These are phyloP conservation scores for Odocoileus virginianus DNA, from an alignment of 2,113 vertebrate genomes.

Conservation along the genomic window DNA sequence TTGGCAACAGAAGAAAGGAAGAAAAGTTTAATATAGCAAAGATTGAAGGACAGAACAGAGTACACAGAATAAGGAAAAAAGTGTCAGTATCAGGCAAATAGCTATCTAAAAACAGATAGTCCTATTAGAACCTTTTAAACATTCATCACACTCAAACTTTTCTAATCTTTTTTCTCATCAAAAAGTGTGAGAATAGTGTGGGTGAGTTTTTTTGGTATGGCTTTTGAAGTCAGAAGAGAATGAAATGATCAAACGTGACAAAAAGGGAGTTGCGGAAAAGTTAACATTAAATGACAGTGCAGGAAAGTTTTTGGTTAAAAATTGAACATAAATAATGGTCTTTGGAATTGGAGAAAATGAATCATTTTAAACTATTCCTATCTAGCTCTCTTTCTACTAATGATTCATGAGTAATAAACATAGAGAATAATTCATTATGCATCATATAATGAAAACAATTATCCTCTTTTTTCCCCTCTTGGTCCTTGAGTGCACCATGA, in stretches of 20 bases:
- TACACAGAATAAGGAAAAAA: background rate
- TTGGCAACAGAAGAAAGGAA: background rate
- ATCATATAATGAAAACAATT: slow-evolving; percentile 60
- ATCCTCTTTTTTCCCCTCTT: slow-evolving; percentile 65
- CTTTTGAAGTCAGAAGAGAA: slow-evolving; percentile 27
- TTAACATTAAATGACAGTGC: background rate
- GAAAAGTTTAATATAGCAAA: accelerated
- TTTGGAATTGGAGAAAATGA: slow-evolving; percentile 1
- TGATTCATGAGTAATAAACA: slow-evolving; percentile 39
- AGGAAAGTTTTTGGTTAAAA: slow-evolving; percentile 12
- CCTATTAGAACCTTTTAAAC: background rate
- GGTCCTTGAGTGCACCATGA: slow-evolving; percentile 44
- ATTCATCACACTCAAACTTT: background rate
- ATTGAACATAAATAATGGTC: background rate
- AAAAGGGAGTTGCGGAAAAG: background rate
- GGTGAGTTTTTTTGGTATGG: background rate
- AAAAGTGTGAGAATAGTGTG: background rate
- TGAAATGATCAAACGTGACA: background rate
- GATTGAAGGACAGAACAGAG: background rate
- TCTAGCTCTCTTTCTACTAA: background rate
- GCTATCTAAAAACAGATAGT: slow-evolving; percentile 3
- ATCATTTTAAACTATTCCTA: background rate
- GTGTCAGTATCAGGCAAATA: background rate
- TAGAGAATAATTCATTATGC: slow-evolving; percentile 48
- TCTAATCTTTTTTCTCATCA: background rate